These are phyloP conservation scores for Selene dorsalis DNA, from an alignment of 2,797 vertebrate species.

Conservation along the genomic window DNA sequence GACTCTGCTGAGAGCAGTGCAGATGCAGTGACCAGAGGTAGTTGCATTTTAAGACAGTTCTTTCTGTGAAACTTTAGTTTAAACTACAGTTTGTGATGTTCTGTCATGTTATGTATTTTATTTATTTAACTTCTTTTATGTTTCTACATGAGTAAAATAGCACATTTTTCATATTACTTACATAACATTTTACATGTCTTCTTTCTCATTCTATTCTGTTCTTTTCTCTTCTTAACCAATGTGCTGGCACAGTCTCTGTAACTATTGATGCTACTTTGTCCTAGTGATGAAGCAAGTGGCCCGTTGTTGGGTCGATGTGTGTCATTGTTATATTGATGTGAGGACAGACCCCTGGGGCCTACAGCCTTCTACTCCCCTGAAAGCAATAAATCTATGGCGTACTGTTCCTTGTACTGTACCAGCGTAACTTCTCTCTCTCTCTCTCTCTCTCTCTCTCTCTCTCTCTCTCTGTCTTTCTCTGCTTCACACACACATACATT, in stretches of 20 bases:
- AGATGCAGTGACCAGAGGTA: too few relatives aligned
- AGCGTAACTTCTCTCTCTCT: conserved; percentile 33
- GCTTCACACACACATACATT: conserved; percentile 21
- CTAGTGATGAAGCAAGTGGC: conserved; percentile 81
- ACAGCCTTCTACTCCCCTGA: conserved; percentile 80
- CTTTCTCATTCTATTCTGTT: conserved; percentile 7
- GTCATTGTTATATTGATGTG: conserved; percentile 86
- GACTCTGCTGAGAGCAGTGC: too few relatives aligned
- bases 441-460: background rate
- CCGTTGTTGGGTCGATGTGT: conserved; percentile 81
- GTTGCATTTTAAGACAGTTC: too few relatives aligned
- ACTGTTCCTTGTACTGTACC: conserved; percentile 72
- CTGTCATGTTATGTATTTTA: too few relatives aligned
- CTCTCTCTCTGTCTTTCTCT: too few relatives aligned
- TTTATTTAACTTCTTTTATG: background rate
- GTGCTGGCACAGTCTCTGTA: conserved; percentile 60
- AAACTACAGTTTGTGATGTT: background rate
- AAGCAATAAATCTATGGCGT: conserved; percentile 84
- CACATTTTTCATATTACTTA: background rate
- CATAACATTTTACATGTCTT: background rate
- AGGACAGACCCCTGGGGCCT: conserved; percentile 81
- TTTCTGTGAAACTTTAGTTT: too few relatives aligned
- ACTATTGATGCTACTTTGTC: conserved; percentile 81
- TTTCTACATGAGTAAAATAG: background rate
- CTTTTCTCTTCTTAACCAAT: conserved; percentile 43